phyloP scores from a whole-genome alignment of 1,140 invertebrate species.

The Sesamia nonagrioides region DNA sequence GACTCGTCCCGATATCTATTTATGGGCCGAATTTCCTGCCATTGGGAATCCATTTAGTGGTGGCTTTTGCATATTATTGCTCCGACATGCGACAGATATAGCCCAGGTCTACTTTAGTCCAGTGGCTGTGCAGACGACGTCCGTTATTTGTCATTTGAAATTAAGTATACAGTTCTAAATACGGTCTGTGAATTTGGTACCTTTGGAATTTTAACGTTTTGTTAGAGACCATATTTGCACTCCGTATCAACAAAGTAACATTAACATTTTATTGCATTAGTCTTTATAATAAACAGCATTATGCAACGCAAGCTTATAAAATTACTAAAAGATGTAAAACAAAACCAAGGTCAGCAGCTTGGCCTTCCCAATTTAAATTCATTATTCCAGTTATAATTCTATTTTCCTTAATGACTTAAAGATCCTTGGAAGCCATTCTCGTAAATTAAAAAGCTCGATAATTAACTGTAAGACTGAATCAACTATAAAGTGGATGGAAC shows the following conservation, averaged over 20 bases:
- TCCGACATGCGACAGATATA: no score
- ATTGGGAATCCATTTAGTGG: no score
- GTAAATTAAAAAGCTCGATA: slow-evolving; percentile 31
- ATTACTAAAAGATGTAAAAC: neutral
- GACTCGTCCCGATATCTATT: no score
- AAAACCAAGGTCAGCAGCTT: neutral
- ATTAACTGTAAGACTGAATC: slow-evolving; percentile 11
- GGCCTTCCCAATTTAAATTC: neutral
- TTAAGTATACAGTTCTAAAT: no score
- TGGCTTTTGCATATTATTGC: no score
- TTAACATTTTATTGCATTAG: neutral
- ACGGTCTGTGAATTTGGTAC: no score
- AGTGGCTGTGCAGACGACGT: no score
- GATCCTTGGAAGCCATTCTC: slow-evolving; percentile 23
- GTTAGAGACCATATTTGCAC: no score
- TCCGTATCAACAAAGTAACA: neutral
- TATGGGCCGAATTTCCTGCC: no score
- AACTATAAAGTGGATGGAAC: neutral
- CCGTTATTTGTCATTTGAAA: no score
- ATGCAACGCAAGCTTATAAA: neutral
- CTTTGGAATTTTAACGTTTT: no score
- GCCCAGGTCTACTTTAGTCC: no score
- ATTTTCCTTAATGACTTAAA: slow-evolving; percentile 37
- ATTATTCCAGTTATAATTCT: slow-evolving; percentile 27
- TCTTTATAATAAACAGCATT: neutral